Conservation (phyloP, 2,113 vertebrate species). For the Benitochromis conjunctus region DNA sequence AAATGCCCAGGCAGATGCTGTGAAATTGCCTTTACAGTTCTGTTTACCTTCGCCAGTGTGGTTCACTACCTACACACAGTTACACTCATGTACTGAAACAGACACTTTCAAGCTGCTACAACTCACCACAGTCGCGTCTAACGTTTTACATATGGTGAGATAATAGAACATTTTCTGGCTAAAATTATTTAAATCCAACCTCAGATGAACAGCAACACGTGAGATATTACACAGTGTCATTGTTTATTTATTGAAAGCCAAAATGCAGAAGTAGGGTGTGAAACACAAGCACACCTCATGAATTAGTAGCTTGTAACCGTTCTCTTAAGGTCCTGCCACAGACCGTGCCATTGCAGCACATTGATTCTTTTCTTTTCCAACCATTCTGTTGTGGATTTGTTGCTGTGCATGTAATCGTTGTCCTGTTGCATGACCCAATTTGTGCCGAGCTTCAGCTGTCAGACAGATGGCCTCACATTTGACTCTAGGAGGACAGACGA, state of each 20-base stretch:
- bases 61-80: background rate
- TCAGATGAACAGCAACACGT: background rate
- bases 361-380: background rate
- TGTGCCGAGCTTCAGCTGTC: background rate
- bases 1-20: conserved; percentile 40
- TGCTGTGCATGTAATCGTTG: background rate
- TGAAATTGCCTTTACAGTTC: conserved; percentile 47
- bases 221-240: background rate
- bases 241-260: background rate
- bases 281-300: background rate
- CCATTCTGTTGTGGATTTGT: background rate
- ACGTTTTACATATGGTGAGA: background rate
- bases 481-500: background rate
- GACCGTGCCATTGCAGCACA: background rate
- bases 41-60: conserved; percentile 19
- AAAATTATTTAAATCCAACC: background rate
- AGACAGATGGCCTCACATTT: background rate
- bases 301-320: background rate
- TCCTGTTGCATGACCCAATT: background rate
- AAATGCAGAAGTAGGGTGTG: background rate
- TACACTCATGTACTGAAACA: background rate
- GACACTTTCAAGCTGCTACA: background rate
- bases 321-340: background rate
- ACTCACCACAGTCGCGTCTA: background rate
- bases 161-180: background rate